phyloP scores from a whole-genome alignment of 2,797 vertebrate genomes.

The Sternarchorhynchus goeldii region DNA sequence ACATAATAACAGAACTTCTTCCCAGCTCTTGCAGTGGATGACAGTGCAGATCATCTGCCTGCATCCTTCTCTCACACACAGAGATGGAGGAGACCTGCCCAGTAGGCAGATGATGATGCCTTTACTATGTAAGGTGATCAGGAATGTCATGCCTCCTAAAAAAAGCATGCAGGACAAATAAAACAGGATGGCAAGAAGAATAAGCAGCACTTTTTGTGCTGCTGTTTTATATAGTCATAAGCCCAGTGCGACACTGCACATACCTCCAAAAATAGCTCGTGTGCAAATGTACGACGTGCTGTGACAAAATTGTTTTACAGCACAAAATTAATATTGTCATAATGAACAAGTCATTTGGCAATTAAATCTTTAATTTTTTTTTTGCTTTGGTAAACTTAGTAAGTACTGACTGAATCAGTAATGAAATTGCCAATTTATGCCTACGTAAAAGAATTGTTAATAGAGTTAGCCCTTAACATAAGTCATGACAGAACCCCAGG shows the following conservation, averaged over 20 bases:
- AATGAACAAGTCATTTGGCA: no score
- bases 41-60: constrained; percentile 29
- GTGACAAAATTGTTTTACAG: background rate
- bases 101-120: no score
- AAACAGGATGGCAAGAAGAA: constrained; percentile 19
- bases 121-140: no score
- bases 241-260: background rate
- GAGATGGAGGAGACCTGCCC: background rate
- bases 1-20: constrained; percentile 1
- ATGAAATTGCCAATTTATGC: no score
- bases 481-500: background rate
- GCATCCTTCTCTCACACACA: constrained; percentile 24
- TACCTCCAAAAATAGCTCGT: no score
- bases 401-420: no score
- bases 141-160: background rate
- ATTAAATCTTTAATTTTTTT: no score
- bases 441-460: no score
- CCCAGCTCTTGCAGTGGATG: background rate
- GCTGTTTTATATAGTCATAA: constrained; percentile 7
- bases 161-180: constrained; percentile 16
- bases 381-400: no score
- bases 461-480: background rate
- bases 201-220: constrained; percentile 4
- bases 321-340: background rate
- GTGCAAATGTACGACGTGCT: background rate